Conservation (phyloP, 2,888 invertebrate genomes). For the Lordiphosa andalusiaca region DNA sequence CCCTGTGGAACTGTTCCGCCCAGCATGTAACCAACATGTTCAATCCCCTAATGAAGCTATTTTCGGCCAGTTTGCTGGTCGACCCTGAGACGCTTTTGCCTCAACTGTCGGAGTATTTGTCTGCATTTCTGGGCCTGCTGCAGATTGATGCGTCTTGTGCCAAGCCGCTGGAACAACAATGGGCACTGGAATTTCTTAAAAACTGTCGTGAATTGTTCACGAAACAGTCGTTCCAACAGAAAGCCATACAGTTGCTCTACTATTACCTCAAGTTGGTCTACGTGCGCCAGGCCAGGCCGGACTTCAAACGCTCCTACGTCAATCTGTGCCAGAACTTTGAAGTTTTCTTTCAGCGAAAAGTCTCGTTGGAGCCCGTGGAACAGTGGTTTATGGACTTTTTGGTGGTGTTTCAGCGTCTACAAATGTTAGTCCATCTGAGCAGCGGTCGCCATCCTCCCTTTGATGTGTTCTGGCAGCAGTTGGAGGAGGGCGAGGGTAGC, state of each 20-base stretch:
- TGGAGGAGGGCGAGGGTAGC: conserved; percentile 31
- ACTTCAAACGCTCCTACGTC: conserved; percentile 51
- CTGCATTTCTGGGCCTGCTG: conserved; percentile 40
- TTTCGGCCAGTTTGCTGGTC: conserved; percentile 21
- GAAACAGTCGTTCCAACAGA: conserved; percentile 40
- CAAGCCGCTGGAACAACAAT: conserved; percentile 39
- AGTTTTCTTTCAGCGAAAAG: conserved; percentile 52
- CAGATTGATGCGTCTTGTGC: conserved; percentile 49
- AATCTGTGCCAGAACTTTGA: conserved; percentile 61
- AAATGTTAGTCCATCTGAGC: conserved; percentile 47
- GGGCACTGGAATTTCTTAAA: conserved; percentile 55
- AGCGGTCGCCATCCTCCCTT: conserved; percentile 34
- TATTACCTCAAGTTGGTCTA: conserved; percentile 68
- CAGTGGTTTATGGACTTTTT: conserved; percentile 71
- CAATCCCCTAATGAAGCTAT: conserved; percentile 33
- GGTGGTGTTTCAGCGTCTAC: conserved; percentile 47
- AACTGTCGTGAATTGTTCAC: conserved; percentile 59
- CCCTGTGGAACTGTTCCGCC: not conserved
- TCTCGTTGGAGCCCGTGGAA: conserved; percentile 29
- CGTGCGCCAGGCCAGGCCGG: conserved; percentile 25
- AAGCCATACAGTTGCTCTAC: conserved; percentile 62
- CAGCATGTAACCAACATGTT: conserved; percentile 26
- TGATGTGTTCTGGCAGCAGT: conserved; percentile 54
- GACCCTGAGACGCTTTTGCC: not conserved
- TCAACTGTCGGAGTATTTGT: conserved; percentile 53